Percentiles rank a stretch among this genome's conserved stretches.
Evolutionary conservation across 2,888 invertebrate genomes (phyloP).

Genomic region (Eumerus sabulonum): DNA sequence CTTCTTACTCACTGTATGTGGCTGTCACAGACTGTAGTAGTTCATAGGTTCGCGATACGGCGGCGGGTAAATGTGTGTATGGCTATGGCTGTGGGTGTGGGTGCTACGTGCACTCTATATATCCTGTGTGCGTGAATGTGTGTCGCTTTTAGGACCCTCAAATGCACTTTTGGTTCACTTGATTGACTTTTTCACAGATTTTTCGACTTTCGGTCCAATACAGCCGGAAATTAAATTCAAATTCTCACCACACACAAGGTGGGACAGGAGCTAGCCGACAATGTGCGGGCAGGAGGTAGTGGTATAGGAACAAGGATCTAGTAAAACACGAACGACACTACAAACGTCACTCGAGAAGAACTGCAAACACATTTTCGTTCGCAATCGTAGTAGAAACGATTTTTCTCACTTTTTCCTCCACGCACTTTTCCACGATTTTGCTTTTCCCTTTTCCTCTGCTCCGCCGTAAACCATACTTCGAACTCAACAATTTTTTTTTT

Average conservation of each 20-base stretch:
- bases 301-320: constrained; percentile 48
- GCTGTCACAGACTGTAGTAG: no score
- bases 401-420: constrained; percentile 6
- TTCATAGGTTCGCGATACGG: no score
- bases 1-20: no score
- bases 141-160: no score
- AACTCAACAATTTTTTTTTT: constrained; percentile 17
- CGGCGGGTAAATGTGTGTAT: no score
- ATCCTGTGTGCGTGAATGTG: no score
- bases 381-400: neutral
- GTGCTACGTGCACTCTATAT: no score
- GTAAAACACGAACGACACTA: constrained; percentile 54
- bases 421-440: constrained; percentile 14
- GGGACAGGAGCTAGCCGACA: neutral
- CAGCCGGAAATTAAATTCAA: constrained; percentile 20
- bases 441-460: neutral
- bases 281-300: no score
- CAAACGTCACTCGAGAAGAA: constrained; percentile 53
- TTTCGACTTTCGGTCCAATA: constrained; percentile 26
- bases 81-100: no score
- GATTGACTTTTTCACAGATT: no score
- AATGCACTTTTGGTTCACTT: no score
- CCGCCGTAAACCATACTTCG: constrained; percentile 7
- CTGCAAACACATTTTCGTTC: constrained; percentile 48
- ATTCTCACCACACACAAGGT: constrained; percentile 59